phyloP scores from a whole-genome alignment of 2,888 invertebrate species.

The Idaea aversata region DNA sequence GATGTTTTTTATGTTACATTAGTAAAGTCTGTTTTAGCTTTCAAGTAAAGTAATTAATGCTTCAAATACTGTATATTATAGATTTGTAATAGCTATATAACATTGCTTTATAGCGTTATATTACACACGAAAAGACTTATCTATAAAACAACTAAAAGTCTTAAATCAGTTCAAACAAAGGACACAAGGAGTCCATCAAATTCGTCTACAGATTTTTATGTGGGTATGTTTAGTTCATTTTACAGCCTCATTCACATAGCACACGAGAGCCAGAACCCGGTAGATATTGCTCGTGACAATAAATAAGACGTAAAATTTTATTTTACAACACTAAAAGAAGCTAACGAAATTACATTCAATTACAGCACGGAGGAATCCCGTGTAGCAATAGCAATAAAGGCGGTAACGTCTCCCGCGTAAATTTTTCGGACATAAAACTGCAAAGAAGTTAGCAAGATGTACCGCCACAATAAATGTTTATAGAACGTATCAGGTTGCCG shows the following conservation, averaged over 20 bases:
- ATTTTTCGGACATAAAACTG: constrained; percentile 80
- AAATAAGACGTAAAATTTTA: constrained; percentile 79
- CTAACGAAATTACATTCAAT: constrained; percentile 80
- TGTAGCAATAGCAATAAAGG: constrained; percentile 62
- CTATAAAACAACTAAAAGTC: not conserved
- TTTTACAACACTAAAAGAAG: constrained; percentile 77
- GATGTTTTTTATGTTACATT: no score
- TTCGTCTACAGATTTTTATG: constrained; percentile 19
- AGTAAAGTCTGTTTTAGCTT: no score
- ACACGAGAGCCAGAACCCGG: constrained; percentile 11
- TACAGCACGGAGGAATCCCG: constrained; percentile 71
- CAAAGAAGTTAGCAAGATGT: constrained; percentile 78
- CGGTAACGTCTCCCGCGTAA: constrained; percentile 69
- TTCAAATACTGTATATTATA: no score
- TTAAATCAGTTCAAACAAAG: not conserved
- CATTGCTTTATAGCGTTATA: no score
- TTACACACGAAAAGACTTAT: not conserved
- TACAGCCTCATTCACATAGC: constrained; percentile 11
- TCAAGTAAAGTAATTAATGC: no score
- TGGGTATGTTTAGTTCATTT: constrained; percentile 10
- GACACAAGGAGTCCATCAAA: constrained; percentile 13
- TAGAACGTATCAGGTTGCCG: constrained; percentile 45
- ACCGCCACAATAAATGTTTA: constrained; percentile 77
- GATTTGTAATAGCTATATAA: no score
- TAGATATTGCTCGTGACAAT: constrained; percentile 69